Conservation (phyloP, 2,888 invertebrate species). For the Stenodera caucasica region DNA sequence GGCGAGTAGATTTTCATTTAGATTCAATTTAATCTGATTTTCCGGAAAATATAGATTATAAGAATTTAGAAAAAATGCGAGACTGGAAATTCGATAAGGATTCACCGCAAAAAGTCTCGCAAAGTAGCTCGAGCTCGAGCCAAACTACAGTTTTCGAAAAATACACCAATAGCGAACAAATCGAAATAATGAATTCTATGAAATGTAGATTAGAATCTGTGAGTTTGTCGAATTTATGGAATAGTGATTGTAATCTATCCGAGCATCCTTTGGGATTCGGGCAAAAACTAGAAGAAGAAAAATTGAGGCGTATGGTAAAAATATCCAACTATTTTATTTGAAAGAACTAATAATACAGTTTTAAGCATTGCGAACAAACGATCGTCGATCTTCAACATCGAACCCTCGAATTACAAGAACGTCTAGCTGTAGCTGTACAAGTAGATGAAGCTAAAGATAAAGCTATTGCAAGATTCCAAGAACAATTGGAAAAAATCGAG, state of each 20-base stretch:
- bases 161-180: conserved; percentile 7
- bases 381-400: conserved; percentile 75
- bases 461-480: conserved; percentile 67
- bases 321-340: conserved; percentile 14
- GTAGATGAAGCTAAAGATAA: conserved; percentile 76
- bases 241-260: conserved; percentile 39
- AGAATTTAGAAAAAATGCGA: conserved; percentile 3
- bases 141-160: conserved; percentile 41
- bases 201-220: conserved; percentile 45
- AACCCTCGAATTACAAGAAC: conserved; percentile 76
- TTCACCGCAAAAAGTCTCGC: not conserved
- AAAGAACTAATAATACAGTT: not conserved
- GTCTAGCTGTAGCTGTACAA: conserved; percentile 74
- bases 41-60: not conserved
- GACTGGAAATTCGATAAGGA: not conserved
- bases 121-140: conserved; percentile 43
- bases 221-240: conserved; percentile 70
- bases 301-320: conserved; percentile 72
- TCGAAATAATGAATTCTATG: not conserved
- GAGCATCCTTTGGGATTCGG: conserved; percentile 34
- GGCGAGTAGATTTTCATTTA: conserved; percentile 13
- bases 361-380: conserved; percentile 73
- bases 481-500: conserved; percentile 62
- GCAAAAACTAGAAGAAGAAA: conserved; percentile 73
- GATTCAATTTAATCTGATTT: not conserved